Conservation (phyloP, 2,113 vertebrate genomes). For the Psophia crepitans region DNA sequence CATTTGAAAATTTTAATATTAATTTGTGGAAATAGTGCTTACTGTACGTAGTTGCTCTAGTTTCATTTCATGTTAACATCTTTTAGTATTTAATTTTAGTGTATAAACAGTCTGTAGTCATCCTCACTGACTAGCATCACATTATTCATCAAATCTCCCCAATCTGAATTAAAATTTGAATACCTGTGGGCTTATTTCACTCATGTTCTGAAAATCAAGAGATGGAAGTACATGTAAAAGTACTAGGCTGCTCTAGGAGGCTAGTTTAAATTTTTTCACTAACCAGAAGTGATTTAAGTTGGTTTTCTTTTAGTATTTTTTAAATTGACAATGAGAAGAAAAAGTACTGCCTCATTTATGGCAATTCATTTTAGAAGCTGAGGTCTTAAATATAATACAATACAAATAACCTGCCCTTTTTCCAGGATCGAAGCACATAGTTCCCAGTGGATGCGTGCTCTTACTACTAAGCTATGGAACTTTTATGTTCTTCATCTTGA, state of each 20-base stretch:
- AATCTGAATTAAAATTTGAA: not conserved
- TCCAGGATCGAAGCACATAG: not conserved
- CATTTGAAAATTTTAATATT: not conserved
- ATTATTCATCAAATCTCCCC: not conserved
- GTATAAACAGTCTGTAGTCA: not conserved
- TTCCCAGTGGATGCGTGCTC: not conserved
- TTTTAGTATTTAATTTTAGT: not conserved
- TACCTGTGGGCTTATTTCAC: not conserved
- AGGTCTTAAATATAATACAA: not conserved
- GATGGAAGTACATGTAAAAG: not conserved
- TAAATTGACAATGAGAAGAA: not conserved
- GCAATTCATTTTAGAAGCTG: not conserved
- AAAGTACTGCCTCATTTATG: not conserved
- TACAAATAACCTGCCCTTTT: constrained; percentile 26
- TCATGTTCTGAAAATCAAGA: not conserved
- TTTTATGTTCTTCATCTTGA: constrained; percentile 36
- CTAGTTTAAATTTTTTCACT: not conserved
- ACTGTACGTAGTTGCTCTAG: not conserved
- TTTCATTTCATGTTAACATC: not conserved
- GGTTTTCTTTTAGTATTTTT: not conserved
- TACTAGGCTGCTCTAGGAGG: not conserved
- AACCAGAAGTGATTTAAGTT: not conserved
- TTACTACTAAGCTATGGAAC: constrained; percentile 9
- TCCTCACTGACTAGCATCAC: not conserved
- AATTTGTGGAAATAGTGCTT: not conserved